Conservation (phyloP, 2,888 invertebrate species). For the Notocelia uddmanniana region DNA sequence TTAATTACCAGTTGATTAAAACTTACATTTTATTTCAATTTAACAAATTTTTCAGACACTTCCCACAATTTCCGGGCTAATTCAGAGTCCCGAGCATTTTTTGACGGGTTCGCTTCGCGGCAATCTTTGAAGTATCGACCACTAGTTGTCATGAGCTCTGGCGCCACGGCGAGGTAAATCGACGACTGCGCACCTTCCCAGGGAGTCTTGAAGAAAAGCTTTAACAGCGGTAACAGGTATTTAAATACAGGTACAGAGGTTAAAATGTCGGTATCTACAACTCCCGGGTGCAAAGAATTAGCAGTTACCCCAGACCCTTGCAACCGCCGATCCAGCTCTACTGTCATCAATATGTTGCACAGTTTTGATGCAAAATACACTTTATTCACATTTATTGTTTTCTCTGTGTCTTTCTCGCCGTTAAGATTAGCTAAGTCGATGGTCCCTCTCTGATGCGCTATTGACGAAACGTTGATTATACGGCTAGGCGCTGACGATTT, state of each 20-base stretch:
- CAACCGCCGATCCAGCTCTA: constrained; percentile 89
- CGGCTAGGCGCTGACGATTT: constrained; percentile 61
- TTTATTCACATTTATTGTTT: constrained; percentile 48
- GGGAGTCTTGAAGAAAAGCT: constrained; percentile 30
- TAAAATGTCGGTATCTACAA: constrained; percentile 88
- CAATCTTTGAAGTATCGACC: constrained; percentile 86
- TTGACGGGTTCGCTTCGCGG: constrained; percentile 64
- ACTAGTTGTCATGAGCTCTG: constrained; percentile 77
- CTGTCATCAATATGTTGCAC: constrained; percentile 90
- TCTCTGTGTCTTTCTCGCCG: constrained; percentile 54
- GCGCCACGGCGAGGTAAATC: constrained; percentile 70
- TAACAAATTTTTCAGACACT: constrained; percentile 25
- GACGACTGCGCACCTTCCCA: constrained; percentile 62
- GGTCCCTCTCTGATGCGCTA: constrained; percentile 58
- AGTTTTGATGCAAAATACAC: constrained; percentile 87
- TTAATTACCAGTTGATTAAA: not conserved
- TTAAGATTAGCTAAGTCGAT: constrained; percentile 65
- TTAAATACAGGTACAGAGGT: not conserved
- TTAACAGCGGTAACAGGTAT: not conserved
- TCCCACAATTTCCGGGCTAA: constrained; percentile 56
- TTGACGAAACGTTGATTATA: constrained; percentile 72
- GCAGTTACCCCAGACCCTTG: constrained; percentile 90
- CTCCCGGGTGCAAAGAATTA: constrained; percentile 93
- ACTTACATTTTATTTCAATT: constrained; percentile 10
- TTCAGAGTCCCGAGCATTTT: constrained; percentile 71